phyloP scores from a whole-genome alignment of 2,113 vertebrate genomes.

The Collichthys lucidus region DNA sequence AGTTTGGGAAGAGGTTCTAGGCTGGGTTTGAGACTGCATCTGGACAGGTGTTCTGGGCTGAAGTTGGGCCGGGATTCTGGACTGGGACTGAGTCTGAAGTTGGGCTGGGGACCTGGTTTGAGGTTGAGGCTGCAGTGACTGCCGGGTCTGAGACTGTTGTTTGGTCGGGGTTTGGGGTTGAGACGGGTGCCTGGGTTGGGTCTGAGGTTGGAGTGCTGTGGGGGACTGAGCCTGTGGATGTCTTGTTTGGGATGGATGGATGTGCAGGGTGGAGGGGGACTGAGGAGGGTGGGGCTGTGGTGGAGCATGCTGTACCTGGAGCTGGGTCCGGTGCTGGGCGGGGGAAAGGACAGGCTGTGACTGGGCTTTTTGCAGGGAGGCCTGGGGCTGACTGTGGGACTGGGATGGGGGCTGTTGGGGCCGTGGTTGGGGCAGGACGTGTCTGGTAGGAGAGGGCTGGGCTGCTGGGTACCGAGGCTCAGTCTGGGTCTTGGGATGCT shows the following conservation, averaged over 20 bases:
- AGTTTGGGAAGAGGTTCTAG: background rate
- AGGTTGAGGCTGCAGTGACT: conserved; percentile 31
- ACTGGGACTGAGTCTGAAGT: conserved; percentile 24
- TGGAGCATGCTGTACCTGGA: conserved; percentile 38
- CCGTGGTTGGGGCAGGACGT: conserved; percentile 26
- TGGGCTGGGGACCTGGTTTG: conserved; percentile 41
- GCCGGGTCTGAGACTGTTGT: conserved; percentile 25
- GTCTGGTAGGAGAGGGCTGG: conserved; percentile 52
- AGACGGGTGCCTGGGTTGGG: conserved; percentile 17
- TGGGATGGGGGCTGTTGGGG: conserved; percentile 38
- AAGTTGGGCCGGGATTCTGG: conserved; percentile 5
- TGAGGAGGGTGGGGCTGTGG: conserved; percentile 42
- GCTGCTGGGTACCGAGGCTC: conserved; percentile 33
- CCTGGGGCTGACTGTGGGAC: conserved; percentile 50
- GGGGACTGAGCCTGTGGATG: conserved; percentile 56
- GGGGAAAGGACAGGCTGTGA: conserved; percentile 40
- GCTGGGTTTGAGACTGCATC: conserved; percentile 13
- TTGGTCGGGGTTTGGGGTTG: conserved; percentile 4
- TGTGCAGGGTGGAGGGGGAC: conserved; percentile 39
- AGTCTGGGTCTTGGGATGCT: conserved; percentile 8
- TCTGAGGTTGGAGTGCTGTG: conserved; percentile 48
- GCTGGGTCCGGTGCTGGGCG: conserved; percentile 53
- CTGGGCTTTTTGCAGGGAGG: conserved; percentile 41
- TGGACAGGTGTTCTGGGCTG: background rate
- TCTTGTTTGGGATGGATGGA: conserved; percentile 53